Base-by-base conservation (phyloP, 1,140 invertebrate species). In the Drosophila lacteicornis region DNA sequence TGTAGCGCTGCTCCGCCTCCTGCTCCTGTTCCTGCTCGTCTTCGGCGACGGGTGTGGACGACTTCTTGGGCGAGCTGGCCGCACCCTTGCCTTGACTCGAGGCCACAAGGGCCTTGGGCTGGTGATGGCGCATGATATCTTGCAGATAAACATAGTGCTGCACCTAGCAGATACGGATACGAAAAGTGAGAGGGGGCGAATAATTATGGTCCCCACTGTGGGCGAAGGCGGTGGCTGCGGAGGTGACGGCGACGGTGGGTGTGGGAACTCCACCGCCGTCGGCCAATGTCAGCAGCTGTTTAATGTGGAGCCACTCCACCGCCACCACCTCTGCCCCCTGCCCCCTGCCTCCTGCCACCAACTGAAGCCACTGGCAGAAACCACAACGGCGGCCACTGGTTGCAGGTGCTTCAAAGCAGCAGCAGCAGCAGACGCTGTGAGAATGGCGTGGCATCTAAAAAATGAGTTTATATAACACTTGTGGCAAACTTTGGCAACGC, bases 121-220 rank as follows among this genome's bases (percentile, higher is more conserved):
- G 91, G 42, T 80, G 76, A 71, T 90, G 83, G 22, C 91, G 82
- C 58, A 80, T 88, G 25, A 92, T 80, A 43, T 92, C 91, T 88
- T 92, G 91, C 56, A 92, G 80, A 76, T 92, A 92, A 30, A 92
- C 88, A 60, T 80, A 92, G 49, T 92, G 91, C 59, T 92, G 91
- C 50, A 92, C 62, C 91, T 92, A 73, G 13, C 65, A 68, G 63
- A 70, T 56, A 70, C 49, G 36, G 61, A 63, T 60, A 40, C 38
- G 11, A 68, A 67, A 62, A 61, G 56, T 65, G 42, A 63, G 60
- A 69, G 55, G 25, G 63, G 80, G 51, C 66, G 51, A 57, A 51
- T 65, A 88, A 88, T 87, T 74, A 77, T 56, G 27, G 30, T 45
- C 47, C 47, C 46, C 12, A 33, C 11, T 40, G 30, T 51, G 62